These are phyloP conservation scores for Drosophila mayaguana DNA, from an alignment of 2,888 invertebrate species.

Conservation along the genomic window DNA sequence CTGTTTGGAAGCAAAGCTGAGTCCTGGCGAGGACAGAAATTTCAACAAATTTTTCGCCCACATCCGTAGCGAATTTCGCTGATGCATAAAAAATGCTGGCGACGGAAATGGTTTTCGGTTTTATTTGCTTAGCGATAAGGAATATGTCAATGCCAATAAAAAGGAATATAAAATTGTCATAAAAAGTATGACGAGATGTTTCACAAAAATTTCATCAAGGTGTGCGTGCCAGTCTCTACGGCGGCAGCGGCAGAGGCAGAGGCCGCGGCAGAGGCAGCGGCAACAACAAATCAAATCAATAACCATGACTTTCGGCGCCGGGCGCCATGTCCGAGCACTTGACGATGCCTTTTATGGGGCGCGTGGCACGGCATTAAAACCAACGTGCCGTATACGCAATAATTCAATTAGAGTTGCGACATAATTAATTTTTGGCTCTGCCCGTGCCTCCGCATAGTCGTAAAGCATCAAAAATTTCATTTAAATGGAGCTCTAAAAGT, in stretches of 20 bases:
- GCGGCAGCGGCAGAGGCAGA: background rate
- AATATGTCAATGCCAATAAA: conserved; percentile 72
- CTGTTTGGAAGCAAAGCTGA: background rate
- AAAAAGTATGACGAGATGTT: conserved; percentile 59
- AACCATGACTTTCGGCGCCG: conserved; percentile 27
- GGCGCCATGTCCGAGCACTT: conserved; percentile 19
- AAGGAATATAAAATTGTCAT: conserved; percentile 65
- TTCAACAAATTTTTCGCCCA: conserved; percentile 24
- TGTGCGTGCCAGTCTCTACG: conserved; percentile 45
- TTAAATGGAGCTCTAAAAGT: conserved; percentile 30
- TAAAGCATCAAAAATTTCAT: conserved; percentile 21
- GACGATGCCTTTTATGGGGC: conserved; percentile 53
- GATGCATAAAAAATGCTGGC: conserved; percentile 34
- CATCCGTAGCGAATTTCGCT: conserved; percentile 32
- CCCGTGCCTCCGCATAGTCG: conserved; percentile 3
- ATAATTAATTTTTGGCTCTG: conserved; percentile 56
- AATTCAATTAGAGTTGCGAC: conserved; percentile 59
- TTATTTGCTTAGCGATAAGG: conserved; percentile 62
- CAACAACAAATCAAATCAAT: conserved; percentile 64
- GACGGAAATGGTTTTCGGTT: conserved; percentile 63
- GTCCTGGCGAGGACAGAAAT: conserved; percentile 1
- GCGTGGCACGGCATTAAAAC: conserved; percentile 61
- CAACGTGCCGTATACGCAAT: conserved; percentile 63
- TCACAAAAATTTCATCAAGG: conserved; percentile 47
- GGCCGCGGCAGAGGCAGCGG: background rate